A percentile compares a stretch with the other conserved stretches of the same genome.
phyloP scores from a whole-genome alignment of 2,113 vertebrate species.

The Petroica traversi region DNA sequence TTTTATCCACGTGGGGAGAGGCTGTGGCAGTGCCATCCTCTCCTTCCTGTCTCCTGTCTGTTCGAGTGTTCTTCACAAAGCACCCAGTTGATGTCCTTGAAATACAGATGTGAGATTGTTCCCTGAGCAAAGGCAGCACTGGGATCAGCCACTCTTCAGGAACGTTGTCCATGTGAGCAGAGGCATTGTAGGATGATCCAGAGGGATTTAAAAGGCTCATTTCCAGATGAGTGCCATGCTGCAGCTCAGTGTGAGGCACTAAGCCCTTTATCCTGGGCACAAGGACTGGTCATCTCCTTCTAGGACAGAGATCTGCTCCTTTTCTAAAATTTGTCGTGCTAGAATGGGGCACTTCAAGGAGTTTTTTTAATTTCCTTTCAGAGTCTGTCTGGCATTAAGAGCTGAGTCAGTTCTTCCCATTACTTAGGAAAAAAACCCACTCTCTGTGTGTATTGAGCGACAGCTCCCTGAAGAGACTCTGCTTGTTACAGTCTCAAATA shows the following conservation, averaged over 20 bases:
- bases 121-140: accelerated
- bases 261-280: neutral
- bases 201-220: neutral
- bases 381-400: neutral
- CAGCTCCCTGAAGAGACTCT: neutral
- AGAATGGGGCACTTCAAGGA: neutral
- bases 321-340: neutral
- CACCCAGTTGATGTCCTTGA: neutral
- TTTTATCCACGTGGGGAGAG: accelerated
- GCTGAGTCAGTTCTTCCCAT: neutral
- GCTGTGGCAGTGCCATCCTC: neutral
- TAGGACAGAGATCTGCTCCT: neutral
- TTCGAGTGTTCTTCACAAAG: neutral
- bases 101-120: neutral
- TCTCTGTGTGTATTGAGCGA: neutral
- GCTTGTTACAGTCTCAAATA: neutral
- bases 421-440: neutral
- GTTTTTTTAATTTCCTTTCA: neutral
- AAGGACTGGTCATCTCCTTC: neutral
- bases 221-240: neutral
- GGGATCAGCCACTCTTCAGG: neutral
- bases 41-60: accelerated
- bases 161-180: accelerated
- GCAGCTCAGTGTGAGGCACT: neutral
- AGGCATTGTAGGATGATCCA: neutral